phyloP scores from a whole-genome alignment of 2,888 invertebrate genomes.

The Disparrhopalites patrizii region DNA sequence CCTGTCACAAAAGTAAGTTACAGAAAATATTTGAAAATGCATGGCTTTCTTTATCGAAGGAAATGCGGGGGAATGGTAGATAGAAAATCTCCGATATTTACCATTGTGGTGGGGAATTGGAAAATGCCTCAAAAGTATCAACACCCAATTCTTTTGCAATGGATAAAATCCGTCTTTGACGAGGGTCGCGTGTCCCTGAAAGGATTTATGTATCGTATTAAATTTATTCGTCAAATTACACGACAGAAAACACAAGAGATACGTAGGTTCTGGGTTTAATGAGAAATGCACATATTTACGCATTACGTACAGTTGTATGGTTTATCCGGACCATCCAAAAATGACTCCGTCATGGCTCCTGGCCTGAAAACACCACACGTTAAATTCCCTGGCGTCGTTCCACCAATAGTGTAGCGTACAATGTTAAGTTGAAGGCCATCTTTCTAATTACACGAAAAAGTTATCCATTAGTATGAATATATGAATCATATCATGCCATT shows the following conservation, averaged over 20 bases:
- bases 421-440: constrained; percentile 44
- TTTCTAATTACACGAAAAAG: constrained; percentile 32
- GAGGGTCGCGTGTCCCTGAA: constrained; percentile 39
- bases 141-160: constrained; percentile 36
- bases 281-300: no score
- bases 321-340: constrained; percentile 34
- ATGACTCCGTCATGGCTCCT: constrained; percentile 41
- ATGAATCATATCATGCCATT: no score
- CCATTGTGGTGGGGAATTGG: constrained; percentile 47
- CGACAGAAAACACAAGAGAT: no score
- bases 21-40: not conserved
- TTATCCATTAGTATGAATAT: no score
- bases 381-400: constrained; percentile 38
- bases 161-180: constrained; percentile 34
- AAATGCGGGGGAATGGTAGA: no score
- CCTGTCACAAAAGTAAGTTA: constrained; percentile 26
- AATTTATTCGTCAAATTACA: not conserved
- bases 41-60: no score
- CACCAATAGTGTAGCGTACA: constrained; percentile 44
- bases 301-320: constrained; percentile 36
- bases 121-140: constrained; percentile 45
- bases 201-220: not conserved
- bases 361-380: constrained; percentile 38
- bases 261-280: no score
- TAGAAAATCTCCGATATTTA: constrained; percentile 16